A percentile compares a stretch with the other conserved stretches of the same genome.
These are phyloP conservation scores for Synaphobranchus kaupii DNA, from an alignment of 2,797 vertebrate species.

Conservation along the genomic window DNA sequence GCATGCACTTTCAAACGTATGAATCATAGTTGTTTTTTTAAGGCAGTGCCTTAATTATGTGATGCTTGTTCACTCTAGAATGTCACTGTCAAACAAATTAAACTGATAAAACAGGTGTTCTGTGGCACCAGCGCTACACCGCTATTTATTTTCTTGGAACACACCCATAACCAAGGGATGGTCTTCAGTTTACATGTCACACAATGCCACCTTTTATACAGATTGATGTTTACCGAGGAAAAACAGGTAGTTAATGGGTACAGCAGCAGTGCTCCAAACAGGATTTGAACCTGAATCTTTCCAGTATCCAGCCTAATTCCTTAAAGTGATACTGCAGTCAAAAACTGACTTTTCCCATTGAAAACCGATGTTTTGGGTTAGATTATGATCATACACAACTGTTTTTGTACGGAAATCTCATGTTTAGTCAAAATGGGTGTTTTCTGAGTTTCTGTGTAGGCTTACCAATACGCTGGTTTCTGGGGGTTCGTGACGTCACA, in stretches of 20 bases:
- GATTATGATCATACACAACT: too few species aligned
- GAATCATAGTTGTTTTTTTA: background rate
- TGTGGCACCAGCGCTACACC: background rate
- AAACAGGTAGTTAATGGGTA: background rate
- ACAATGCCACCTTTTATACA: background rate
- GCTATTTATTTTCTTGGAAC: background rate
- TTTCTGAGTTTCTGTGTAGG: too few species aligned
- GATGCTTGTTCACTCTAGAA: background rate
- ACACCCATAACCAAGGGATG: background rate
- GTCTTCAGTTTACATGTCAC: background rate
- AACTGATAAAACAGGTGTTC: background rate
- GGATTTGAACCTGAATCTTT: background rate
- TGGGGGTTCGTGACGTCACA: too few species aligned
- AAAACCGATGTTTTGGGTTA: too few species aligned
- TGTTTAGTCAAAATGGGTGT: too few species aligned
- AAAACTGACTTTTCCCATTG: too few species aligned
- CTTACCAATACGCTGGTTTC: too few species aligned
- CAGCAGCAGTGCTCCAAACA: background rate
- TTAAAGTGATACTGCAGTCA: too few species aligned
- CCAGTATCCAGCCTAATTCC: background rate
- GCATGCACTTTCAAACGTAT: background rate
- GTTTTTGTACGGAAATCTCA: too few species aligned
- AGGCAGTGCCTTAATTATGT: background rate
- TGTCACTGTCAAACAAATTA: background rate
- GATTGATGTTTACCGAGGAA: background rate